phyloP scores from a whole-genome alignment of 2,888 invertebrate species.

The Augiades crinisus region DNA sequence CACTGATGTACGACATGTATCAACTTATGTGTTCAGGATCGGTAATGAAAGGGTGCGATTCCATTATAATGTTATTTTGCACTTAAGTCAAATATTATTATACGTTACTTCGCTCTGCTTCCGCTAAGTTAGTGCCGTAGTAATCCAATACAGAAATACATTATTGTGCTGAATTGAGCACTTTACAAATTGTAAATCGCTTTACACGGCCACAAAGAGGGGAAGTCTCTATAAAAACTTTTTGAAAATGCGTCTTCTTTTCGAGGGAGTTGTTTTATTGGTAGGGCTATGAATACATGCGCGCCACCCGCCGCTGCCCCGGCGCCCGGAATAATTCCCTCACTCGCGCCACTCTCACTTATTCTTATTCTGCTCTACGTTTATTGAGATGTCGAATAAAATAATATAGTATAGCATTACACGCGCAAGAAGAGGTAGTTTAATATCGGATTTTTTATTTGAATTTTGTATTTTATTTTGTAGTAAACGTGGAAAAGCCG shows the following conservation, averaged over 20 bases:
- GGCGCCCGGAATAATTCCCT: conserved; percentile 39
- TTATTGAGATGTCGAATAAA: conserved; percentile 5
- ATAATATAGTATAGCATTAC: not conserved
- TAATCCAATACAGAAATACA: not conserved
- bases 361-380: conserved; percentile 14
- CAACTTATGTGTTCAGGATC: no score
- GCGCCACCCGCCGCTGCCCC: conserved; percentile 28
- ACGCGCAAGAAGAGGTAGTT: not conserved
- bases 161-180: conserved; percentile 2
- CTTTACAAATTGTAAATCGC: conserved; percentile 20
- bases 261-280: conserved; percentile 31
- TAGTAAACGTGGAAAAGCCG: no score
- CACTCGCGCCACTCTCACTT: conserved; percentile 45
- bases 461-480: not conserved
- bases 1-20: no score
- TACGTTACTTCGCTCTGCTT: no score
- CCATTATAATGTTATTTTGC: no score
- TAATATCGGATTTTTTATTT: not conserved
- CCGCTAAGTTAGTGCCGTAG: no score
- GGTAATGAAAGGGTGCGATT: no score
- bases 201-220: conserved; percentile 10
- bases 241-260: conserved; percentile 25
- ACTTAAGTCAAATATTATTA: no score
- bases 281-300: conserved; percentile 26
- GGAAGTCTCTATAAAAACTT: conserved; percentile 10